These are phyloP conservation scores for Amblyjoppa proteus DNA, from an alignment of 2,888 invertebrate species.

Conservation along the genomic window DNA sequence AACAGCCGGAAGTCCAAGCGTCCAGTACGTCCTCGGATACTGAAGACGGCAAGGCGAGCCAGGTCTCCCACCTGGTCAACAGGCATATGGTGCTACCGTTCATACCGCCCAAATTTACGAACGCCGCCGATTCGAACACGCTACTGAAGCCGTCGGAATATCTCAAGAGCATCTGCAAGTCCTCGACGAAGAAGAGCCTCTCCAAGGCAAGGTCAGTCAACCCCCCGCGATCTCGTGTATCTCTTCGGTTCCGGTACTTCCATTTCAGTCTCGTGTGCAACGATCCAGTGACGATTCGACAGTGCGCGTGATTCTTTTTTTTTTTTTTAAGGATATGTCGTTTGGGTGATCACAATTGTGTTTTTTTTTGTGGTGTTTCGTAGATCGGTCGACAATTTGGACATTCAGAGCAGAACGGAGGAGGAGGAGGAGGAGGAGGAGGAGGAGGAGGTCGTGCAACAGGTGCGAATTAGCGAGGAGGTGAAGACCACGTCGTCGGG, in stretches of 20 bases:
- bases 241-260: not conserved
- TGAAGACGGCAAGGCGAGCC: slow-evolving; percentile 75
- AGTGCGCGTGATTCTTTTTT: not conserved
- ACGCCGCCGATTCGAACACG: slow-evolving; percentile 91
- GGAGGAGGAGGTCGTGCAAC: slow-evolving; percentile 62
- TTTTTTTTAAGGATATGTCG: slow-evolving; percentile 11
- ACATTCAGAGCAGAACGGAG: slow-evolving; percentile 79
- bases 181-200: slow-evolving; percentile 78
- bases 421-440: slow-evolving; percentile 61
- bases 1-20: slow-evolving; percentile 77
- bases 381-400: slow-evolving; percentile 84
- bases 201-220: slow-evolving; percentile 82
- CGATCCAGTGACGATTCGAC: slow-evolving; percentile 9
- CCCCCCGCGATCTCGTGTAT: not conserved
- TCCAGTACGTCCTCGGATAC: slow-evolving; percentile 83
- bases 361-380: not conserved
- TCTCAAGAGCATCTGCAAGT: slow-evolving; percentile 91
- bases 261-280: not conserved
- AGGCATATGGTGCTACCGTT: slow-evolving; percentile 95
- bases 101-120: slow-evolving; percentile 95
- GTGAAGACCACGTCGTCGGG: slow-evolving; percentile 77
- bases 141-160: slow-evolving; percentile 97
- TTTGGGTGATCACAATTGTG: not conserved
- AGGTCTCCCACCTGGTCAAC: slow-evolving; percentile 89
- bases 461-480: slow-evolving; percentile 66